Percentiles rank a stretch among this genome's conserved stretches.
Conservation (phyloP, 2,888 invertebrate species). For the Tubulanus polymorphus region DNA sequence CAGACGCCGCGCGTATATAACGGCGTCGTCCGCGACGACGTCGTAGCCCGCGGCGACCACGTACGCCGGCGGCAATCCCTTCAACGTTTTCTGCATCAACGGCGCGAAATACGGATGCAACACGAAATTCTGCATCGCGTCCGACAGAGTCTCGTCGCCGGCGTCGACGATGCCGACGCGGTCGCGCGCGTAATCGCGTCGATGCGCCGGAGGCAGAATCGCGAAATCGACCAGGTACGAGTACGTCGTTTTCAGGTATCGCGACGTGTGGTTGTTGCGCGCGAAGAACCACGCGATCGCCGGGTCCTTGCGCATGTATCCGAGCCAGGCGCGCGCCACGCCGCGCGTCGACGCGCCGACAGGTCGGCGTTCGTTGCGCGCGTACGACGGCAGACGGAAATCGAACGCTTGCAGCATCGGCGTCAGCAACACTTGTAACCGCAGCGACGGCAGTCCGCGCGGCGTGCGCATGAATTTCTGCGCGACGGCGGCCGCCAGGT, state of each 20-base stretch:
- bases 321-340: neutral
- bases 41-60: conserved; percentile 6
- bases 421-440: conserved; percentile 39
- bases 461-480: conserved; percentile 6
- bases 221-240: neutral
- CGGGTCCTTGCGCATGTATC: neutral
- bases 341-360: neutral
- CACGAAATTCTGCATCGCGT: neutral
- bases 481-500: conserved; percentile 21
- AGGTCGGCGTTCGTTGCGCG: conserved; percentile 13
- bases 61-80: conserved; percentile 1
- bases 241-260: conserved; percentile 2
- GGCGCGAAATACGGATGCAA: conserved; percentile 6
- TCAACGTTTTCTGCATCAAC: conserved; percentile 1
- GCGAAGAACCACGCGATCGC: neutral
- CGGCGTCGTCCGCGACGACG: conserved; percentile 4
- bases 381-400: conserved; percentile 27
- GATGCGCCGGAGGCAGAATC: neutral
- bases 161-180: neutral
- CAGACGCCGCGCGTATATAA: conserved; percentile 4
- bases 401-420: conserved; percentile 40
- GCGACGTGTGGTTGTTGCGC: conserved; percentile 5
- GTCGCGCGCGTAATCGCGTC: neutral
- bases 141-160: neutral
- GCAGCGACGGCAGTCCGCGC: neutral